Evolutionary conservation across 2,888 invertebrate species (phyloP).

Genomic region (Galeruca laticollis): DNA sequence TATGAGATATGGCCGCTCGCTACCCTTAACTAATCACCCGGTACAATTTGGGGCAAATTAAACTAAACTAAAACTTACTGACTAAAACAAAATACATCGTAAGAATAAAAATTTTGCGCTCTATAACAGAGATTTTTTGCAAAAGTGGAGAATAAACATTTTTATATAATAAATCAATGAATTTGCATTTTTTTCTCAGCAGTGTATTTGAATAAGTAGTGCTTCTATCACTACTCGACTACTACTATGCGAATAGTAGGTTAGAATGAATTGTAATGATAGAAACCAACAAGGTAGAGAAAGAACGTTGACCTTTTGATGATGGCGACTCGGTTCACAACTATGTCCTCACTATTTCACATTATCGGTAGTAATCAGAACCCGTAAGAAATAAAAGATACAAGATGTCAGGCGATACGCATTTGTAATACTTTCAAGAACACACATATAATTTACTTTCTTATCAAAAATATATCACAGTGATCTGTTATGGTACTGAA

Average conservation of each 20-base stretch:
- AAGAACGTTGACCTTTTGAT: constrained; percentile 40
- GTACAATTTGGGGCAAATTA: no score
- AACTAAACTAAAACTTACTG: no score
- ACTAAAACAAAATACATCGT: no score
- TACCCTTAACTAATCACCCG: no score
- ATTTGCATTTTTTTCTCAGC: neutral
- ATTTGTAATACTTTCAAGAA: no score
- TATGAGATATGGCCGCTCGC: no score
- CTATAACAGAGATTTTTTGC: no score
- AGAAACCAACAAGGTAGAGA: constrained; percentile 40
- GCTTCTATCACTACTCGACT: constrained; percentile 14
- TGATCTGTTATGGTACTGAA: no score
- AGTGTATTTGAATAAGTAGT: neutral
- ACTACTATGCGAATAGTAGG: constrained; percentile 33
- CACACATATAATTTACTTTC: no score
- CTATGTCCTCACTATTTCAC: constrained; percentile 37
- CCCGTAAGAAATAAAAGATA: constrained; percentile 20
- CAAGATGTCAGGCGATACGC: constrained; percentile 20
- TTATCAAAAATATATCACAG: no score
- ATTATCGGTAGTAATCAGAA: constrained; percentile 27
- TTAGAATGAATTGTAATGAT: constrained; percentile 26
- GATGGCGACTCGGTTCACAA: constrained; percentile 32
- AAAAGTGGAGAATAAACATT: no score
- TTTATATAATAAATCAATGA: neutral
- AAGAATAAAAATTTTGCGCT: no score